phyloP scores from a whole-genome alignment of 2,797 vertebrate species.

The Bradypodion pumilum region DNA sequence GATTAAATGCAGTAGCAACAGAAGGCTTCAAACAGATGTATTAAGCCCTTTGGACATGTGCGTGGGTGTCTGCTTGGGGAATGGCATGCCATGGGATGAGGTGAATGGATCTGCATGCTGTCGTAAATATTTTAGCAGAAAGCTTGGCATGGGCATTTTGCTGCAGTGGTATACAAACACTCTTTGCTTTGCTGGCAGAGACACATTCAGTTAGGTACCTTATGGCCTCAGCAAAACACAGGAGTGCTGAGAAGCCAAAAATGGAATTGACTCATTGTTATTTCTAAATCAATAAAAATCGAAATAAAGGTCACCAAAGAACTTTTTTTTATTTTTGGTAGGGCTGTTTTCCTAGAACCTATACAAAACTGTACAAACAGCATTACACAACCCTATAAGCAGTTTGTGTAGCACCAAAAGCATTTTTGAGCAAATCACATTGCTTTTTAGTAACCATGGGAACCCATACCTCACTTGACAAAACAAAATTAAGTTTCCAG shows the following conservation, averaged over 20 bases:
- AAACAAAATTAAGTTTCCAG: not conserved
- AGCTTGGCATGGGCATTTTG: not conserved
- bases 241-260: conserved; percentile 7
- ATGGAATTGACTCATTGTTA: not conserved
- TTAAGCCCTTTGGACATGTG: conserved; percentile 30
- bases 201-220: conserved; percentile 21
- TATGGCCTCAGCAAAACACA: conserved; percentile 7
- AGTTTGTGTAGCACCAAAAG: not conserved
- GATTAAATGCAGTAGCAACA: conserved; percentile 48
- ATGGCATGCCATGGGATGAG: conserved; percentile 19
- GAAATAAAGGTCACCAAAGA: conserved; percentile 35
- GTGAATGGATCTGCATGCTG: not conserved
- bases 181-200: conserved; percentile 23
- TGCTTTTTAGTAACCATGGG: not conserved
- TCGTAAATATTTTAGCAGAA: conserved; percentile 1
- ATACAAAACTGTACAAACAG: not conserved
- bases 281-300: not conserved
- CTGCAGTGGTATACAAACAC: not conserved
- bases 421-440: not conserved
- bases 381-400: no score
- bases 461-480: not conserved
- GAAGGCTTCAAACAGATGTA: not conserved
- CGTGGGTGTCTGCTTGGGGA: not conserved
- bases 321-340: not conserved
- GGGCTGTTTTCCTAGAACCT: not conserved